Base-by-base conservation (phyloP, 2,888 invertebrate species). In the Tipula helvola region DNA sequence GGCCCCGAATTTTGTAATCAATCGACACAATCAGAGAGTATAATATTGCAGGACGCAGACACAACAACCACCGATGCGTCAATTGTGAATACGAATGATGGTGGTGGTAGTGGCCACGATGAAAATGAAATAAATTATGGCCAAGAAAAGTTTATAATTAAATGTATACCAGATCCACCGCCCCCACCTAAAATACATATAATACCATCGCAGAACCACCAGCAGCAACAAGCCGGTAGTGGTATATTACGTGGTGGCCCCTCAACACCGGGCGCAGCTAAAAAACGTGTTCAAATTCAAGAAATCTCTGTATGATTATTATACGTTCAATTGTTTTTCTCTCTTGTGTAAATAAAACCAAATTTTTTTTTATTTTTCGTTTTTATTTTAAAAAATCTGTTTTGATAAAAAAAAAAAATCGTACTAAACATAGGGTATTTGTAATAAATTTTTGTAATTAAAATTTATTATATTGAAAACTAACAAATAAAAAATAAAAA, bases 281-380 rank as follows among this genome's bases (percentile, higher is more conserved):
- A 97, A 92, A 97, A 97, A 92, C 94, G 97, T 91, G 97, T 97
- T 89, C 97, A 97, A 92, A 97, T 97, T 91, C 97, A 97, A 92
- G 97, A 97, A 92, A 97, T 97, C 92, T 97, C 97, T 88, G 97
- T 97, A 92, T 97, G 94, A 95, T 92, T 71, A 71, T 71, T 71
- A 28, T 39, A 39, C 10, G 28, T 71, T 71, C 18, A 71, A 71
- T 71, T 71, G 71, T 18, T 10, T 71, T 57, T 16, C n/a, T 57
- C 52, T 71, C 71, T 71, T 28, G 71, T 71, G 71, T 71, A 71
- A 71, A 71, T 71, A 71, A 57, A 18, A 28, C 28, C 1, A 28
- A 28, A 28, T 1, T 28, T 1, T 28, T n/a, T 57, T 28, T 57
- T 28, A 8, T 10, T 71, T 71, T 71, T 71, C 28, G 28, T 28